Evolutionary conservation across 2,888 invertebrate species (phyloP).

Genomic region (Xestoiulus laeticollis): DNA sequence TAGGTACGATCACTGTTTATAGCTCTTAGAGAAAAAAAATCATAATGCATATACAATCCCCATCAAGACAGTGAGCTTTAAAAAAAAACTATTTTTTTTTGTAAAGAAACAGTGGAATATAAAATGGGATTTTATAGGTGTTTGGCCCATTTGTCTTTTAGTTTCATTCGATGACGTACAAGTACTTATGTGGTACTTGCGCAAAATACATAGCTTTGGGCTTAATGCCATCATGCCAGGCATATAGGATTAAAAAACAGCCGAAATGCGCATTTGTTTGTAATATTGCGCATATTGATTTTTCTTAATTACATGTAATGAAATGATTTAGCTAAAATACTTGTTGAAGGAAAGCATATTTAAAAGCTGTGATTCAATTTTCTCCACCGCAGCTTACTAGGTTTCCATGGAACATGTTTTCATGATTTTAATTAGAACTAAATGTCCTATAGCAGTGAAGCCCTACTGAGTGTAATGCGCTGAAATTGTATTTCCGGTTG

Average conservation of each 20-base stretch:
- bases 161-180: conserved; percentile 2
- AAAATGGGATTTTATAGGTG: neutral
- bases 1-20: neutral
- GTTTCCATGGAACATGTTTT: neutral
- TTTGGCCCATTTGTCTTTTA: neutral
- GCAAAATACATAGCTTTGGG: neutral
- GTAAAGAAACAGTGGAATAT: neutral
- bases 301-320: neutral
- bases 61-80: neutral
- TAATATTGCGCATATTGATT: neutral
- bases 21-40: neutral
- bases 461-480: neutral
- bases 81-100: conserved; percentile 4
- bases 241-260: neutral
- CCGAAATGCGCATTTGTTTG: neutral
- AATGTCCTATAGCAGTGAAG: neutral
- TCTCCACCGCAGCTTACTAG: neutral
- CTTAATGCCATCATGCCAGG: neutral
- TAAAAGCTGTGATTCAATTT: neutral
- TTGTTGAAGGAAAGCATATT: neutral
- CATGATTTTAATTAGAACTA: neutral
- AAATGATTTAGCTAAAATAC: neutral
- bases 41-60: too few relatives aligned
- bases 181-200: neutral
- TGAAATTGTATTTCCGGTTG: neutral